Conservation (phyloP, 2,888 invertebrate genomes). For the Acleris cristana region DNA sequence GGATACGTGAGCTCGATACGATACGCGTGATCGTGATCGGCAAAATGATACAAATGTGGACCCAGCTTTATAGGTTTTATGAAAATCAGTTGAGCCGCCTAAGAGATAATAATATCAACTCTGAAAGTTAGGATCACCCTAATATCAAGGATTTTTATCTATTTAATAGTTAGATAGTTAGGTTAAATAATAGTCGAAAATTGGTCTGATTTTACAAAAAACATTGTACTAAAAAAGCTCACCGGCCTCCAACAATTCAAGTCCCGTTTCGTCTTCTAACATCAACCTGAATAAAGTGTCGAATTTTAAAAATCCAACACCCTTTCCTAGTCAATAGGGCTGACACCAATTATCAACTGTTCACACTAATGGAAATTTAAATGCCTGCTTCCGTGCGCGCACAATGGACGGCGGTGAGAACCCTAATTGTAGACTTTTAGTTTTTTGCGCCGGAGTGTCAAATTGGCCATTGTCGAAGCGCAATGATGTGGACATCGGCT, state of each 20-base stretch:
- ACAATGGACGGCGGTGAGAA: conserved; percentile 63
- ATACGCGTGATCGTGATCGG: no score
- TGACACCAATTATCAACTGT: conserved; percentile 55
- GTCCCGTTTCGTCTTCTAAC: conserved; percentile 2
- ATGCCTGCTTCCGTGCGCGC: conserved; percentile 70
- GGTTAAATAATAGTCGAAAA: no score
- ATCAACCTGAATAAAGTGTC: conserved; percentile 30
- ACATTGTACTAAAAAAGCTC: no score
- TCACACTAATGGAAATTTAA: conserved; percentile 81
- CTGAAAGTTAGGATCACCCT: no score
- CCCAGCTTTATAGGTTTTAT: no score
- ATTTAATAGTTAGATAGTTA: no score
- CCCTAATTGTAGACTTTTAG: conserved; percentile 69
- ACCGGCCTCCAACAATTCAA: neutral
- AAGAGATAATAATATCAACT: no score
- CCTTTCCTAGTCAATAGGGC: conserved; percentile 33
- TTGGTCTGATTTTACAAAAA: no score
- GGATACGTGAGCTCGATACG: no score
- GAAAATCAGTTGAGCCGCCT: no score
- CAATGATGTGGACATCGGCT: conserved; percentile 58
- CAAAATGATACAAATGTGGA: no score
- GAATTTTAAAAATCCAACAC: conserved; percentile 44
- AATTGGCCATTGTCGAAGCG: conserved; percentile 75
- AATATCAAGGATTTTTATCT: no score
- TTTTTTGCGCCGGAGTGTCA: conserved; percentile 72